These are phyloP conservation scores for Nematopogon swammerdamellus DNA, from an alignment of 2,888 invertebrate genomes.

Conservation along the genomic window DNA sequence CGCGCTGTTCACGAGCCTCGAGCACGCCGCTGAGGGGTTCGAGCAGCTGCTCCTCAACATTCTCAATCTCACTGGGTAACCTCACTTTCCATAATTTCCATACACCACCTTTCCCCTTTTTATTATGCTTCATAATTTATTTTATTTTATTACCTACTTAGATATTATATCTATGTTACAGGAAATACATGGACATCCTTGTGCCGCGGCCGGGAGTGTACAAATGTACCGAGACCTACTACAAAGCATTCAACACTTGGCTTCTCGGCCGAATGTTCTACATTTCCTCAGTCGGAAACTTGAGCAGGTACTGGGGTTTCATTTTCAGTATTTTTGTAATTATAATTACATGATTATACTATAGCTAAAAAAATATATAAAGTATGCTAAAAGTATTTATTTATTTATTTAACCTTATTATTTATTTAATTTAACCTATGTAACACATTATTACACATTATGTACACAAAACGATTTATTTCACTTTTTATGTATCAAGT, in stretches of 20 bases:
- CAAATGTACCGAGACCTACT: slow-evolving; percentile 39
- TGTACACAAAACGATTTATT: too few species aligned
- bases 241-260: slow-evolving; percentile 62
- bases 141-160: too few species aligned
- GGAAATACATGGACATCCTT: slow-evolving; percentile 53
- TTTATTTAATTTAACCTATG: too few species aligned
- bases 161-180: too few species aligned
- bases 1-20: slow-evolving; percentile 54
- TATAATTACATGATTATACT: slow-evolving; percentile 14
- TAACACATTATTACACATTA: too few species aligned
- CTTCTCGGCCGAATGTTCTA: slow-evolving; percentile 65
- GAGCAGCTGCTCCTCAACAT: slow-evolving; percentile 57
- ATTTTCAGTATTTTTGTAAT: slow-evolving; percentile 13
- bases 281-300: slow-evolving; percentile 53
- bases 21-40: slow-evolving; percentile 50
- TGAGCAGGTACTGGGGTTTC: slow-evolving; percentile 32
- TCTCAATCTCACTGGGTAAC: slow-evolving; percentile 53
- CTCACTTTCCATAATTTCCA: background rate
- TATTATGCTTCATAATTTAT: too few species aligned
- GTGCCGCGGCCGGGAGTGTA: slow-evolving; percentile 42
- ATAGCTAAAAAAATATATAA: slow-evolving; percentile 1
- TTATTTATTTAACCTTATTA: too few species aligned
- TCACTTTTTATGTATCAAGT: too few species aligned
- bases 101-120: too few species aligned
- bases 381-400: too few species aligned